Conservation (phyloP, 2,888 invertebrate genomes). For the Cephus pulcher region DNA sequence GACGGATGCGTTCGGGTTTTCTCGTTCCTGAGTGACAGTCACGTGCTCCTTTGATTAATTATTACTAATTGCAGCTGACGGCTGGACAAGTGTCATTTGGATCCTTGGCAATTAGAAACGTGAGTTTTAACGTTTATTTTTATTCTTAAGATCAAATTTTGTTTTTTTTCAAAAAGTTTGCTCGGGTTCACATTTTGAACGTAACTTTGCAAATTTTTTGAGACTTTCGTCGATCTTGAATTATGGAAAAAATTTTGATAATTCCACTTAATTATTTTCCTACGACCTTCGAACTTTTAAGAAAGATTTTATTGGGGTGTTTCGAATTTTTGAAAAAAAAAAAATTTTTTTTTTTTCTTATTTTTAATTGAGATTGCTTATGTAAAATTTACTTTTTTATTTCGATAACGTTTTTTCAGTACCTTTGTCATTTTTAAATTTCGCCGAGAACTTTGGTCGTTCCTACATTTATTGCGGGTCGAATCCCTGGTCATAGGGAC, state of each 20-base stretch:
- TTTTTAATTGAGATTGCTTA: neutral
- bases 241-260: too few relatives aligned
- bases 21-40: neutral
- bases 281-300: too few relatives aligned
- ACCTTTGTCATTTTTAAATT: neutral
- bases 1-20: neutral
- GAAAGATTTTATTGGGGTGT: too few relatives aligned
- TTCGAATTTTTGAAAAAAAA: too few relatives aligned
- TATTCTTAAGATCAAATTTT: neutral
- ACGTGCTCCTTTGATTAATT: neutral
- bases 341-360: too few relatives aligned
- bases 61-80: neutral
- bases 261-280: too few relatives aligned
- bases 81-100: neutral
- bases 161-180: neutral
- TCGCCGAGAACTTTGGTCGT: neutral
- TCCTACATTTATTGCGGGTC: neutral
- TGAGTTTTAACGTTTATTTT: neutral
- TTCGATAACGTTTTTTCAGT: neutral
- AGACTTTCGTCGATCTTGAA: neutral
- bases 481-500: neutral
- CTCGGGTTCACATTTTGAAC: neutral
- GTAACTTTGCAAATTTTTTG: neutral
- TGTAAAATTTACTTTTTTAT: neutral
- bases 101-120: neutral